These are phyloP conservation scores for Anniella stebbinsi DNA, from an alignment of 2,797 vertebrate genomes.

Conservation along the genomic window DNA sequence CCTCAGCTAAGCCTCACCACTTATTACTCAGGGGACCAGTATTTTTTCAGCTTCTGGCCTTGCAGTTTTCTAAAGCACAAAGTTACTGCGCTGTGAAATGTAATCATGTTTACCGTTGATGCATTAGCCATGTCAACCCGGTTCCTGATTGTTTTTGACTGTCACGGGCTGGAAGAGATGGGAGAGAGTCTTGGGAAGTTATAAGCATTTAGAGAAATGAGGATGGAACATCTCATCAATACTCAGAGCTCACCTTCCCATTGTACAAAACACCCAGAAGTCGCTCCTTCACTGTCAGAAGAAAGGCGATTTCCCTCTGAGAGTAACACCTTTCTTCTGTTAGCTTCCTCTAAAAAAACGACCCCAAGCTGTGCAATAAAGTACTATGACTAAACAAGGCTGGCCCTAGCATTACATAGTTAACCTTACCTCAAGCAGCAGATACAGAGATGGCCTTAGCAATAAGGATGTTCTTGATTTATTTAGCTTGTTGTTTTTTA, in stretches of 20 bases:
- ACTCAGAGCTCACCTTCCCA: too few relatives aligned
- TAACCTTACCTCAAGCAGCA: neutral
- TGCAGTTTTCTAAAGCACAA: neutral
- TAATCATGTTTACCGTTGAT: neutral
- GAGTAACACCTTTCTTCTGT: neutral
- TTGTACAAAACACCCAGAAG: neutral
- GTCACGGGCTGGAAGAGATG: neutral
- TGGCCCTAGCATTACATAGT: too few relatives aligned
- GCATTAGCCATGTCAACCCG: neutral
- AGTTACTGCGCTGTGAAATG: conserved; percentile 23
- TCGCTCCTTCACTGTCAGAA: neutral
- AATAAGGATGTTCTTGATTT: neutral
- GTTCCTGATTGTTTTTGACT: neutral
- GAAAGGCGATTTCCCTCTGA: neutral
- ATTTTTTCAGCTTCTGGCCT: neutral
- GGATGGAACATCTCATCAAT: neutral
- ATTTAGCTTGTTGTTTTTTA: neutral
- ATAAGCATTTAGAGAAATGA: neutral
- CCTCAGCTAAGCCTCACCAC: neutral
- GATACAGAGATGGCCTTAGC: too few relatives aligned
- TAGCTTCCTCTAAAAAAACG: neutral
- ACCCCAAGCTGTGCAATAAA: neutral
- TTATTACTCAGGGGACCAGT: neutral
- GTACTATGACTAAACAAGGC: neutral
- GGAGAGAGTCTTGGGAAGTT: neutral